Percentiles rank a stretch among this genome's conserved stretches.
Conservation (phyloP, 35 echinoderm and acorn worm species). For the Acanthaster planci region DNA sequence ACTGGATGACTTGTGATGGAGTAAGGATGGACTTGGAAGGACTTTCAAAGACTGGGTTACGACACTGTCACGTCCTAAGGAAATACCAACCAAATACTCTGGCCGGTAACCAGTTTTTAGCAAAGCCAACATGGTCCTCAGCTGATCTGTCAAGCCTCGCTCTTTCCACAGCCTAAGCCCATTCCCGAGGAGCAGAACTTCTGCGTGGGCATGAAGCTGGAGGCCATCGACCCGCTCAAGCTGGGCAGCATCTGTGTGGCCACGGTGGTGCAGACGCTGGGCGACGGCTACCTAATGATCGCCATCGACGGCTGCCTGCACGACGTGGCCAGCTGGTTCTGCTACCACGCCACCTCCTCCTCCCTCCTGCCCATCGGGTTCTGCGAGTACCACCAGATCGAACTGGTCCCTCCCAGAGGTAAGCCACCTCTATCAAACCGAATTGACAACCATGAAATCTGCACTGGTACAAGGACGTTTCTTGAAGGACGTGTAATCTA, state of each 20-base stretch:
- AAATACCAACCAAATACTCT: too few species aligned
- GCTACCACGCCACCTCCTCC: conserved; percentile 83
- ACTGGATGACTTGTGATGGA: too few species aligned
- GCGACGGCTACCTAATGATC: conserved; percentile 92
- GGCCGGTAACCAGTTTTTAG: neutral
- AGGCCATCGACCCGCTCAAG: conserved; percentile 92
- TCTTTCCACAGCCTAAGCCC: conserved; percentile 44
- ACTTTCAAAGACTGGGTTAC: too few species aligned
- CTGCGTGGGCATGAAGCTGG: conserved; percentile 84
- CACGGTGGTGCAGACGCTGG: conserved; percentile 81
- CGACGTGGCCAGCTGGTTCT: conserved; percentile 87
- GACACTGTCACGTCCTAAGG: too few species aligned
- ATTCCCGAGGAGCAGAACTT: conserved; percentile 69
- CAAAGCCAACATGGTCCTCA: neutral
- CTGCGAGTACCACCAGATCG: conserved; percentile 94
- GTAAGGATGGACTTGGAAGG: too few species aligned
- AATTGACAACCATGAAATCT: too few species aligned
- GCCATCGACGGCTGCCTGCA: conserved; percentile 84
- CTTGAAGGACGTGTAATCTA: too few species aligned
- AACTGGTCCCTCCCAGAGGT: conserved; percentile 89
- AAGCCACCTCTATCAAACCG: neutral
- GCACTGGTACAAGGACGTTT: too few species aligned
- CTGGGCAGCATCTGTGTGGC: conserved; percentile 90
- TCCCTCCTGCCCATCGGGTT: conserved; percentile 87
- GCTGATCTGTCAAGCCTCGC: neutral